phyloP scores from a whole-genome alignment of 2,113 vertebrate species.

The Lates calcarifer region DNA sequence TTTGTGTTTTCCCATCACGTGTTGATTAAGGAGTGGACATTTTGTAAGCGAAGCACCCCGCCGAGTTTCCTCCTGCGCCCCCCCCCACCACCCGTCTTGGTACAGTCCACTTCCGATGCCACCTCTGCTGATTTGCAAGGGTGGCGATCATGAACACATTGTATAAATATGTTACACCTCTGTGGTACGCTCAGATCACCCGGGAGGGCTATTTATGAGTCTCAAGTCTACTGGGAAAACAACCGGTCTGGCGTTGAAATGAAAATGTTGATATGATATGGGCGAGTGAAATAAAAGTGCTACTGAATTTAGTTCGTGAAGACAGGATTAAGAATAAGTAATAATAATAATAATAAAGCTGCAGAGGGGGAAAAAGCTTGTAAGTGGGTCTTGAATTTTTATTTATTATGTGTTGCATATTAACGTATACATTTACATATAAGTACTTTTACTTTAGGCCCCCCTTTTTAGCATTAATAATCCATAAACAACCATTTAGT shows the following conservation, averaged over 20 bases:
- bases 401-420: too few species aligned
- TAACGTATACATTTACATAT: too few species aligned
- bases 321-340: too few species aligned
- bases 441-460: too few species aligned
- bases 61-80: neutral
- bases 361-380: too few species aligned
- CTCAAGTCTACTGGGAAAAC: neutral
- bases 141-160: conserved; percentile 74
- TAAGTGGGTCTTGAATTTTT: too few species aligned
- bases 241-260: neutral
- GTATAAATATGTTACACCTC: conserved; percentile 73
- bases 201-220: conserved; percentile 19
- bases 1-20: rapidly evolving
- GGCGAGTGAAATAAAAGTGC: neutral
- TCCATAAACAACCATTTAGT: too few species aligned
- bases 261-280: neutral
- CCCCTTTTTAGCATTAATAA: too few species aligned
- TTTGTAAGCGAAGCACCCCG: neutral
- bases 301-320: too few species aligned
- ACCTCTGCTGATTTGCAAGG: conserved; percentile 70
- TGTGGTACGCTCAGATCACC: conserved; percentile 24
- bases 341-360: too few species aligned
- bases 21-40: rapidly evolving
- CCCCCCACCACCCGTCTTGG: conserved; percentile 60
- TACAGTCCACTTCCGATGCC: conserved; percentile 82